Percentiles rank a stretch among this genome's conserved stretches.
Evolutionary conservation across 2,113 vertebrate species (phyloP).

Genomic region (Coturnix japonica): DNA sequence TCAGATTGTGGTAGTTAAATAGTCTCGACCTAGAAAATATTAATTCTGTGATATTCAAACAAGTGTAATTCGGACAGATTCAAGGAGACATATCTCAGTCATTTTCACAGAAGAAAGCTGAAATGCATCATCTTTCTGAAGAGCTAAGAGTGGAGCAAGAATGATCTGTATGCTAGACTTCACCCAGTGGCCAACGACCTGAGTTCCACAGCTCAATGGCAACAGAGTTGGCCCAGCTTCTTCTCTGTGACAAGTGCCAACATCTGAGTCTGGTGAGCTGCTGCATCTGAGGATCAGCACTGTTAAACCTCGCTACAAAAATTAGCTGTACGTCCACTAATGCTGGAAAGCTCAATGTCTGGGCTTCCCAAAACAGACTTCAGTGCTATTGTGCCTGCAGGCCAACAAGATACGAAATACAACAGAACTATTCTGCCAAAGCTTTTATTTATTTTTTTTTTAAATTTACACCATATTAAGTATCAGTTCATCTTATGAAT

Average conservation of each 20-base stretch:
- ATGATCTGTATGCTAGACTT: background rate
- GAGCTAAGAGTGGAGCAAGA: background rate
- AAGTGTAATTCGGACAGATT: background rate
- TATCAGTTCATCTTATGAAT: background rate
- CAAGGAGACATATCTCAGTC: background rate
- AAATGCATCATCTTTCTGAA: background rate
- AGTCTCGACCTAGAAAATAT: conserved; percentile 56
- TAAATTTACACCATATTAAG: background rate
- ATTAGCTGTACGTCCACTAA: background rate
- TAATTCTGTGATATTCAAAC: conserved; percentile 28
- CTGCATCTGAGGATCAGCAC: background rate
- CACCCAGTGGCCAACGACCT: background rate
- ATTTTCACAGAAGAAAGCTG: background rate
- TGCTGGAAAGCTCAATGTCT: background rate
- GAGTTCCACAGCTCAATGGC: background rate
- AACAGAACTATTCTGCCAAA: background rate
- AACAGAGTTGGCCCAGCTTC: background rate
- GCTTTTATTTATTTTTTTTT: background rate
- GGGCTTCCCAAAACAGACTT: background rate
- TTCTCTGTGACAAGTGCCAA: background rate
- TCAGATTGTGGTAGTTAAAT: background rate
- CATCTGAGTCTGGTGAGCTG: background rate
- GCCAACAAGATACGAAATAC: background rate
- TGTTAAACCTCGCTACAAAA: background rate
- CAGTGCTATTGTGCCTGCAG: background rate